A percentile compares a stretch with the other conserved stretches of the same genome.
phyloP scores from a whole-genome alignment of 2,888 invertebrate genomes.

The Cyaniris semiargus region DNA sequence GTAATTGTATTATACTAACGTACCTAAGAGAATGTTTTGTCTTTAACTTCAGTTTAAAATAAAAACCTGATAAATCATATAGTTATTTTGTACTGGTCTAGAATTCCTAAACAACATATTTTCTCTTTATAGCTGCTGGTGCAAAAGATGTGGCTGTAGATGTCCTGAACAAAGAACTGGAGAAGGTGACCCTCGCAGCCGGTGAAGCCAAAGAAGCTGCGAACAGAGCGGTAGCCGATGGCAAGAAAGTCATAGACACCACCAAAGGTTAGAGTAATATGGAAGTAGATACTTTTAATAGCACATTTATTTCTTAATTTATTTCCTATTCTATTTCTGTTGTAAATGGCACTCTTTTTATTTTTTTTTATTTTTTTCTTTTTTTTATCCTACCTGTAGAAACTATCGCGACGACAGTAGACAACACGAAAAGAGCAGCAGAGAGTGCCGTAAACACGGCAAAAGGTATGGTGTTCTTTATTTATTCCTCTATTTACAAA shows the following conservation, averaged over 20 bases:
- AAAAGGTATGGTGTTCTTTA: slow-evolving; percentile 59
- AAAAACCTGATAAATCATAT: no score
- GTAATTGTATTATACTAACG: no score
- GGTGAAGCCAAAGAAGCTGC: slow-evolving; percentile 73
- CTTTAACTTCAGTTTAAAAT: no score
- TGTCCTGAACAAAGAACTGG: slow-evolving; percentile 75
- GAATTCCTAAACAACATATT: neutral
- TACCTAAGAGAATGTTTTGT: no score
- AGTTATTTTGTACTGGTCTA: no score
- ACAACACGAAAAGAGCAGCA: slow-evolving; percentile 72
- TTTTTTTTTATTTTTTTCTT: slow-evolving; percentile 37
- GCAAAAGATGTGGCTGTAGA: slow-evolving; percentile 76
- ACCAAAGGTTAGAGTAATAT: slow-evolving; percentile 61
- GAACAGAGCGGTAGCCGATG: slow-evolving; percentile 68
- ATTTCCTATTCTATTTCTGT: slow-evolving; percentile 36
- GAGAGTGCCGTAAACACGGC: slow-evolving; percentile 69
- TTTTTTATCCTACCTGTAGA: slow-evolving; percentile 51
- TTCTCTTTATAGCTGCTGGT: slow-evolving; percentile 55
- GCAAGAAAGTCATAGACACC: slow-evolving; percentile 72
- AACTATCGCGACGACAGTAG: slow-evolving; percentile 65
- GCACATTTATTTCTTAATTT: slow-evolving; percentile 26
- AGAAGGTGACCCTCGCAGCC: slow-evolving; percentile 72
- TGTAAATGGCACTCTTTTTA: slow-evolving; percentile 36
- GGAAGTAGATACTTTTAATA: neutral
- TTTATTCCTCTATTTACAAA: neutral